These are phyloP conservation scores for Pedetes capensis DNA, from an alignment of 2,113 vertebrate genomes.

Conservation along the genomic window DNA sequence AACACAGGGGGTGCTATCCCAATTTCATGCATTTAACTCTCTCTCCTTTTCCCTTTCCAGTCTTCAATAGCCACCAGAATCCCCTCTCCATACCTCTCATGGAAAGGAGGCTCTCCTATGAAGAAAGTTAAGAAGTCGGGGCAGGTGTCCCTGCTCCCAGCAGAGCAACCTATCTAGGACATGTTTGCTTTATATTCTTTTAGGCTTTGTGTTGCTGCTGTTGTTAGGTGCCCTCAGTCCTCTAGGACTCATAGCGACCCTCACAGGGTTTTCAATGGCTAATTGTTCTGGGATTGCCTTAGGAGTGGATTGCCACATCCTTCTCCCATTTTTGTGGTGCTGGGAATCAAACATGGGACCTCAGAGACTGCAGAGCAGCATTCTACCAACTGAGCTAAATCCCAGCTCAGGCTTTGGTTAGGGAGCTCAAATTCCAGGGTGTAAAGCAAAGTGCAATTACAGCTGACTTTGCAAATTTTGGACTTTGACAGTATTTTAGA, in stretches of 20 bases:
- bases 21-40: slow-evolving; percentile 3
- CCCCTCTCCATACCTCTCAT: not conserved
- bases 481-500: slow-evolving; percentile 49
- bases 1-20: slow-evolving; percentile 32
- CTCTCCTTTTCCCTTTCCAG: not conserved
- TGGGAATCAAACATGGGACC: too few species aligned
- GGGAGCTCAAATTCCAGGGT: not conserved
- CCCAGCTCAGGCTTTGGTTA: slow-evolving; percentile 21
- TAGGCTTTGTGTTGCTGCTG: slow-evolving; percentile 26
- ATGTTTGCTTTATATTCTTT: not conserved
- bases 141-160: not conserved
- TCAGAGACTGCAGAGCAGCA: too few species aligned
- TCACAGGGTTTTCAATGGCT: too few species aligned
- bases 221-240: too few species aligned
- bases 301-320: too few species aligned
- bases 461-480: slow-evolving; percentile 52
- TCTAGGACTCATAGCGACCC: too few species aligned
- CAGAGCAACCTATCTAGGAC: not conserved
- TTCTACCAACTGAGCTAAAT: too few species aligned
- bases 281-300: too few species aligned
- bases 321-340: too few species aligned
- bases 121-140: not conserved
- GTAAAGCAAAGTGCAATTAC: not conserved
- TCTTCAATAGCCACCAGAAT: not conserved
- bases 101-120: not conserved